Evolutionary conservation across 2,113 vertebrate species (phyloP).

Genomic region (Erinaceus europaeus): DNA sequence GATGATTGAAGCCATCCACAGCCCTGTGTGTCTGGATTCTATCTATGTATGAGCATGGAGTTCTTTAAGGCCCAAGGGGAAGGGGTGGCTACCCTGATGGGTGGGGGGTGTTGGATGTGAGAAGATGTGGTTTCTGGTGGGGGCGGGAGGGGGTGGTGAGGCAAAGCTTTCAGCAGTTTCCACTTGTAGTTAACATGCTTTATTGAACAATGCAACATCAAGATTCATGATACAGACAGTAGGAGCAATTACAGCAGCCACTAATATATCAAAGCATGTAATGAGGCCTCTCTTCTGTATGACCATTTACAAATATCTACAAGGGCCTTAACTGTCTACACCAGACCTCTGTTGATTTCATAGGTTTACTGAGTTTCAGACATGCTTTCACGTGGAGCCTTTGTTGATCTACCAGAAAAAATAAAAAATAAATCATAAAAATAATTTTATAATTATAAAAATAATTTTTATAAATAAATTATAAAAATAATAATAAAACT

Average conservation of each 20-base stretch:
- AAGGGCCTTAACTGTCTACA: neutral
- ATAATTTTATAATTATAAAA: neutral
- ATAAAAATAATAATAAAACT: too few species aligned
- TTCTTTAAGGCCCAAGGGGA: constrained; percentile 62
- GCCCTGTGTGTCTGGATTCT: constrained; percentile 58
- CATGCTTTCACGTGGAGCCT: neutral
- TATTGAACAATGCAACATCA: neutral
- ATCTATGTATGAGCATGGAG: constrained; percentile 54
- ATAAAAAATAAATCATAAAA: too few species aligned
- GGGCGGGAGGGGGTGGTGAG: neutral
- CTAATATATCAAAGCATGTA: neutral
- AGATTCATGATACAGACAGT: neutral
- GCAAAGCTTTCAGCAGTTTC: constrained; percentile 44
- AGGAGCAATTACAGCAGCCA: neutral
- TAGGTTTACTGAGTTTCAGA: neutral
- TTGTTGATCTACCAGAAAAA: neutral
- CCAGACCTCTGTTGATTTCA: neutral
- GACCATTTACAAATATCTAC: neutral
- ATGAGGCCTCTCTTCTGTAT: neutral
- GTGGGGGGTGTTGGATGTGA: constrained; percentile 60
- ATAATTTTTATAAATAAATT: neutral
- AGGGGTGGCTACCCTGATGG: constrained; percentile 47
- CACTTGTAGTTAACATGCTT: neutral
- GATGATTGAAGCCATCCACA: constrained; percentile 73
- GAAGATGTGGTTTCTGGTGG: constrained; percentile 30